Percentiles rank a stretch among this genome's conserved stretches.
These are phyloP conservation scores for Plectropomus leopardus DNA, from an alignment of 2,113 vertebrate genomes.

Conservation along the genomic window DNA sequence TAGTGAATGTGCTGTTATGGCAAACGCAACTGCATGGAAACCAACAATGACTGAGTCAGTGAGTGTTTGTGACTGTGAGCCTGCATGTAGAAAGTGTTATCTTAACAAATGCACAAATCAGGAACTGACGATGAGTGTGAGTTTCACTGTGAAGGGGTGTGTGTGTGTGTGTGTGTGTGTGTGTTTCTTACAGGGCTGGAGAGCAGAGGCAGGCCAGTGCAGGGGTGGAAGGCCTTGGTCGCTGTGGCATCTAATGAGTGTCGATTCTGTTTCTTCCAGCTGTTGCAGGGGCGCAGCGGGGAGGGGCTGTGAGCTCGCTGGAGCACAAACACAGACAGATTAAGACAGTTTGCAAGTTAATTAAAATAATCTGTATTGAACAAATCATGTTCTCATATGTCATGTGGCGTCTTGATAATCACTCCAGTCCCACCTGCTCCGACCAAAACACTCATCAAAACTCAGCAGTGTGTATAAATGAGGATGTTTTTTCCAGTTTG, in stretches of 20 bases:
- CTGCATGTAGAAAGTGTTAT: constrained; percentile 66
- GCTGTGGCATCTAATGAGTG: constrained; percentile 92
- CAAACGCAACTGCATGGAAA: constrained; percentile 31
- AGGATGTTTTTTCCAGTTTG: not conserved
- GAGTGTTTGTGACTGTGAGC: constrained; percentile 12
- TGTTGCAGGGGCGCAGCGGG: constrained; percentile 88
- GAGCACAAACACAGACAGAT: constrained; percentile 26
- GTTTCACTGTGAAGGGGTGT: not conserved
- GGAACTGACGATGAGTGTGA: not conserved
- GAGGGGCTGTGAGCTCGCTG: constrained; percentile 83
- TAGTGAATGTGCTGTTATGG: constrained; percentile 20
- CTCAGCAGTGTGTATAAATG: not conserved
- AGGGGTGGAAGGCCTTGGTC: constrained; percentile 97
- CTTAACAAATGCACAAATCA: constrained; percentile 58
- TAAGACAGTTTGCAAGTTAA: constrained; percentile 15
- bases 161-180: constrained; percentile 17
- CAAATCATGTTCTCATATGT: not conserved
- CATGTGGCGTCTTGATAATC: not conserved
- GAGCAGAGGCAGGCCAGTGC: constrained; percentile 96
- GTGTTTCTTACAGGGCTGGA: constrained; percentile 92
- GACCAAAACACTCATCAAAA: not conserved
- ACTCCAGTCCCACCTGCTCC: not conserved
- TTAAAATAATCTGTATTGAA: constrained; percentile 6
- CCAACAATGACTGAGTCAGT: constrained; percentile 27
- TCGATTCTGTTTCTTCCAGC: constrained; percentile 92